Evolutionary conservation across 2,113 vertebrate species (phyloP), one percentile per base, ranked within the genome.

Genomic region (Phoxinus phoxinus): DNA sequence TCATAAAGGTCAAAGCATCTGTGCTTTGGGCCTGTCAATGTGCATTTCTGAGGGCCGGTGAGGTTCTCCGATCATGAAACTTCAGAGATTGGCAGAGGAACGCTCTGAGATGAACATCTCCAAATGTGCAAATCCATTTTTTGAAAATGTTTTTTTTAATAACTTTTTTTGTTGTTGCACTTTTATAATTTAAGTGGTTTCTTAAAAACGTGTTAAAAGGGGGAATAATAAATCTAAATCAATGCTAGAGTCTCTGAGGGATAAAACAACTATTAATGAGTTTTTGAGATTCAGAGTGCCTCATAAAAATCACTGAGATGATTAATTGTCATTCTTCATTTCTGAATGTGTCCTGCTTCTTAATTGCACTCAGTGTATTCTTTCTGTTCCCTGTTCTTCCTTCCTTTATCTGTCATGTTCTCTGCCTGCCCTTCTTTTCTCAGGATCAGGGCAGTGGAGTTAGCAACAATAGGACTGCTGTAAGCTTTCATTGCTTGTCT

Each of bases 401-500:
- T 82, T 71, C 48, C 53, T 37, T 12, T 41, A n/a, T 41, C 37
- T 32, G 46, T 30, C 67, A 37, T 25, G n/a, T 56, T 84, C 56
- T 72, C 67, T 72, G 2, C 51, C 27, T 41, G 69, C n/a, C 10
- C 67, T 27, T 71, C 27, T 44, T 63, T 65, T 67, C 41, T 56
- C 61, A 30, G 17, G 46, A 48, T 51, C 44, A 69, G 37, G 41
- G 41, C 25, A 0, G n/a, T 19, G 46, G 17, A 53, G 25, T 77
- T 77, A 32, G 21, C 27, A 56, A 77, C 53, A 77, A 77, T 51
- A 12, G 48, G 46, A 32, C 27, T 77, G 74, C 51, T 56, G 48
- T 56, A 77, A 73, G 25, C 25, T 82, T 48, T 67, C 19, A 30
- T 82, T 58, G 78, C 11, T 23, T 63, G 48, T 37, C 72, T 74